phyloP scores from a whole-genome alignment of 2,888 invertebrate species.

The Zygogramma bicolorata region DNA sequence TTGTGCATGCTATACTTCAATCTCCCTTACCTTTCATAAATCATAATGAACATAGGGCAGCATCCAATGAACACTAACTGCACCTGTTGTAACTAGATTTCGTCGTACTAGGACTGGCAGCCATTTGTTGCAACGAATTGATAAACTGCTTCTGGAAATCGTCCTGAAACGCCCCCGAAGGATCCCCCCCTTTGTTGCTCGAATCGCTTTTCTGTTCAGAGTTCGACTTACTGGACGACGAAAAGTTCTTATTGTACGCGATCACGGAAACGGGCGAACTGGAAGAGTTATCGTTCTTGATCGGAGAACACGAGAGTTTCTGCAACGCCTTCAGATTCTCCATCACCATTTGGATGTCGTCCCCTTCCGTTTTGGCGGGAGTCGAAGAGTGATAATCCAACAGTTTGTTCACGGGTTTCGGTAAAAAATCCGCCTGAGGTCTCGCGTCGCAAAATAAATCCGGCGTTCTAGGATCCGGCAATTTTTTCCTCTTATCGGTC shows the following conservation, averaged over 20 bases:
- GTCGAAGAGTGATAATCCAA: conserved; percentile 2
- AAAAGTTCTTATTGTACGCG: conserved; percentile 62
- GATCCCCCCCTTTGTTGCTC: conserved; percentile 41
- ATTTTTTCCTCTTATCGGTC: conserved; percentile 48
- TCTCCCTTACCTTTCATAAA: conserved; percentile 28
- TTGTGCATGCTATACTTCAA: too few species aligned
- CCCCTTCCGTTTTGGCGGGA: conserved; percentile 51
- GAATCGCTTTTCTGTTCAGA: conserved; percentile 20
- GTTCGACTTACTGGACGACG: conserved; percentile 47
- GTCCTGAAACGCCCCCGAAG: conserved; percentile 60
- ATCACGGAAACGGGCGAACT: conserved; percentile 64
- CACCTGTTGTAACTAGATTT: conserved; percentile 63
- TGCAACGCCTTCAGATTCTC: conserved; percentile 67
- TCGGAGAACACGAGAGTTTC: conserved; percentile 62
- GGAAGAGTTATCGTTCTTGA: conserved; percentile 56
- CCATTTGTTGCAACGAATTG: conserved; percentile 51
- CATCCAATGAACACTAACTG: conserved; percentile 46
- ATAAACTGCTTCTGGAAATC: conserved; percentile 65
- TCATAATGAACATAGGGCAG: conserved; percentile 19
- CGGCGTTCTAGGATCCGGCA: conserved; percentile 15
- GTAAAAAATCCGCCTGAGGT: neutral
- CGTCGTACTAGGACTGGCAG: conserved; percentile 47
- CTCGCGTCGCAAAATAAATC: neutral
- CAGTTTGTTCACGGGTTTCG: neutral
- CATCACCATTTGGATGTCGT: conserved; percentile 68